Conservation (phyloP, 2,113 vertebrate species). For the Xyliphius kryptos region DNA sequence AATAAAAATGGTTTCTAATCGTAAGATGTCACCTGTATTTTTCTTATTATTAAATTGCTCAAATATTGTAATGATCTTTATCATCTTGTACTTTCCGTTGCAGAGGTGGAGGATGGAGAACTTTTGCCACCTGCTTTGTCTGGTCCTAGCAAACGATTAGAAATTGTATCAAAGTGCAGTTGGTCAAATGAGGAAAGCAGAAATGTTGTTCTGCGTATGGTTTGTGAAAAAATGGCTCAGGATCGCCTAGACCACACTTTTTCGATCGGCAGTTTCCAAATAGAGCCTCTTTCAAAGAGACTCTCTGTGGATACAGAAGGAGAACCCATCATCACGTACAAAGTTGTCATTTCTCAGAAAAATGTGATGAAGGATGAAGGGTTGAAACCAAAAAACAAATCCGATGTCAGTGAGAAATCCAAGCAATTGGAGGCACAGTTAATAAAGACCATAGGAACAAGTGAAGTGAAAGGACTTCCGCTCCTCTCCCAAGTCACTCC, state of each 20-base stretch:
- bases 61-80: too few relatives aligned
- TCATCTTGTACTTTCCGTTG: background rate
- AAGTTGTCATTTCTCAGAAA: slow-evolving; percentile 71
- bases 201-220: slow-evolving; percentile 67
- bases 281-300: slow-evolving; percentile 70
- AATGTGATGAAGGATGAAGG: background rate
- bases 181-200: slow-evolving; percentile 71
- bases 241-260: slow-evolving; percentile 64
- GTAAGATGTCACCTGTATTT: too few relatives aligned
- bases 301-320: slow-evolving; percentile 55
- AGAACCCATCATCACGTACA: slow-evolving; percentile 68
- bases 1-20: too few relatives aligned
- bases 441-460: slow-evolving; percentile 38
- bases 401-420: slow-evolving; percentile 16
- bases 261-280: slow-evolving; percentile 72
- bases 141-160: slow-evolving; percentile 75
- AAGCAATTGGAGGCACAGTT: slow-evolving; percentile 43
- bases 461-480: slow-evolving; percentile 65
- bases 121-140: slow-evolving; percentile 37
- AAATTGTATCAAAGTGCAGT: slow-evolving; percentile 81
- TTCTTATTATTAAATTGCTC: too few relatives aligned
- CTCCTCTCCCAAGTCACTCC: slow-evolving; percentile 76
- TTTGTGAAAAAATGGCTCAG: slow-evolving; percentile 75
- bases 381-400: too few relatives aligned
- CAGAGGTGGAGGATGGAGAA: slow-evolving; percentile 39